A percentile compares a stretch with the other conserved stretches of the same genome.
Conservation (phyloP, 2,797 vertebrate species). For the Dryobates pubescens region DNA sequence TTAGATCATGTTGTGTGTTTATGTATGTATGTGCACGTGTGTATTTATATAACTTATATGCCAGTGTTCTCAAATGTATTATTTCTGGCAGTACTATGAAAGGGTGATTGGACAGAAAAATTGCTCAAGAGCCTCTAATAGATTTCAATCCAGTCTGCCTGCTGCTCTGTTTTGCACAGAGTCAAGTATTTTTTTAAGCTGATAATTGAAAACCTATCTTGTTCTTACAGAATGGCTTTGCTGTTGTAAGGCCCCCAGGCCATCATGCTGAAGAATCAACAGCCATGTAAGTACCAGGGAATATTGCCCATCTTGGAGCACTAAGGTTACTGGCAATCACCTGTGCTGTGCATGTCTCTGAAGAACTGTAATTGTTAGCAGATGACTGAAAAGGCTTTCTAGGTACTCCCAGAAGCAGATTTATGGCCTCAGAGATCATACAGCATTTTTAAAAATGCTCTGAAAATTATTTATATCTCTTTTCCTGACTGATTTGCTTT, state of each 20-base stretch:
- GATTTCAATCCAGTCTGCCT: slow-evolving; percentile 34
- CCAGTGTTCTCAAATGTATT: slow-evolving; percentile 34
- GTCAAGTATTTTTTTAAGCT: slow-evolving; percentile 52
- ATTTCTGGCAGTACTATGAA: slow-evolving; percentile 49
- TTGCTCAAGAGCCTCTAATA: slow-evolving; percentile 7
- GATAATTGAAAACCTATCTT: slow-evolving; percentile 77
- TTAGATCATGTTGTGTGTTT: neutral
- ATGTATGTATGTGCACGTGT: neutral
- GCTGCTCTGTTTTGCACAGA: slow-evolving; percentile 28
- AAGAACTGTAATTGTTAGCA: slow-evolving; percentile 90
- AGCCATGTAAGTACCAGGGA: slow-evolving; percentile 85
- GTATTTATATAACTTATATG: slow-evolving; percentile 21
- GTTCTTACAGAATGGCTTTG: slow-evolving; percentile 84
- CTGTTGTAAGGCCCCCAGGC: slow-evolving; percentile 83
- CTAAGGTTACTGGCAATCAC: slow-evolving; percentile 88
- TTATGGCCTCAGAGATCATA: slow-evolving; percentile 91
- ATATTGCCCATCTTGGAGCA: slow-evolving; percentile 79
- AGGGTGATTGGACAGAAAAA: slow-evolving; percentile 32
- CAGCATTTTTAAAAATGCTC: slow-evolving; percentile 87
- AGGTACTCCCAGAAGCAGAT: slow-evolving; percentile 88
- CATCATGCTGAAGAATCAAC: slow-evolving; percentile 84
- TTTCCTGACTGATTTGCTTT: slow-evolving; percentile 84
- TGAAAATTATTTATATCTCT: slow-evolving; percentile 89
- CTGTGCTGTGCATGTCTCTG: slow-evolving; percentile 83
- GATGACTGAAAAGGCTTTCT: slow-evolving; percentile 90